Conservation (phyloP, 2,888 invertebrate genomes). For the Bembecia ichneumoniformis region DNA sequence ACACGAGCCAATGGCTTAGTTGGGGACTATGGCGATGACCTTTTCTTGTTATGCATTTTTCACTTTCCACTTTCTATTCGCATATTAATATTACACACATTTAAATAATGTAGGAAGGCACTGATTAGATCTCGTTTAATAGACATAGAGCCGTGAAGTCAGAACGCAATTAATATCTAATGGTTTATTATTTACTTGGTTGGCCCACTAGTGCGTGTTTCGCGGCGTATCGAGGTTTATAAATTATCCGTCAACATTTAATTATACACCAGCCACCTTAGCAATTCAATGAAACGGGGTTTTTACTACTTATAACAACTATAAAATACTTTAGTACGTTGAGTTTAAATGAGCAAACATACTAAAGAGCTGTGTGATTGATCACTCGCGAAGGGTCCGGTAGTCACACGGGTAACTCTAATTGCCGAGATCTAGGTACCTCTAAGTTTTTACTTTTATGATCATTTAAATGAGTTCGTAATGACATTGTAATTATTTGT, state of each 20-base stretch:
- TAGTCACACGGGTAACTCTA: no score
- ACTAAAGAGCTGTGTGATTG: background rate
- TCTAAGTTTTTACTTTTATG: no score
- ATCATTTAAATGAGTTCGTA: no score
- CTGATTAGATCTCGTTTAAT: background rate
- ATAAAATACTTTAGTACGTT: background rate
- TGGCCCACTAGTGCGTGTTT: conserved; percentile 10
- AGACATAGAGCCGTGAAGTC: background rate
- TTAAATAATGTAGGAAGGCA: background rate
- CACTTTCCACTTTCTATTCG: no score
- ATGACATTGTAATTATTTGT: no score
- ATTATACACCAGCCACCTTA: conserved; percentile 28
- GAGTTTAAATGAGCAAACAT: background rate
- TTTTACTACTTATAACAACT: background rate
- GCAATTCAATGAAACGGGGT: conserved; percentile 13
- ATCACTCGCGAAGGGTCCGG: background rate
- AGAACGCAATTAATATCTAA: background rate
- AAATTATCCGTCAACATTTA: conserved; percentile 40
- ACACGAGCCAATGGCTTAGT: no score
- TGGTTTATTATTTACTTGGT: background rate
- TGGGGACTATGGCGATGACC: no score
- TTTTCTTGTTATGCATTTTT: no score
- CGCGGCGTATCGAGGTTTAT: conserved; percentile 26
- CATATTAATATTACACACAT: no score
- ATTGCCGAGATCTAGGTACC: no score